Base-by-base conservation (phyloP, 2,113 vertebrate species). In the Malaclemys terrapin region DNA sequence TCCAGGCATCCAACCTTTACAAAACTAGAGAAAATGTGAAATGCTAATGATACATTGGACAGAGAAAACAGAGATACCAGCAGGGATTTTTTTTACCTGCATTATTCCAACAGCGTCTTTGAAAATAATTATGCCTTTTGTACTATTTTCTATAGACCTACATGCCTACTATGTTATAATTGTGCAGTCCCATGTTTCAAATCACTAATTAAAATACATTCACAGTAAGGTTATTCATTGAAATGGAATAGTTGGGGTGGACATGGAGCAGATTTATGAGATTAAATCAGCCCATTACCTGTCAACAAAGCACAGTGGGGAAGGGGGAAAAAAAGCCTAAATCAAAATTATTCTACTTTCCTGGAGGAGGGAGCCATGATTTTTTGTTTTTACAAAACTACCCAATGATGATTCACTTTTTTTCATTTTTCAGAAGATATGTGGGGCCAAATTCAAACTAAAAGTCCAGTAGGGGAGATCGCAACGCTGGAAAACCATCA, bases 171-270 rank as follows among this genome's bases (percentile, higher is more conserved):
- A 62, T 95, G 84, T 92, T 93, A 95, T 91, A 96, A 88, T 91
- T 95, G 87, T 84, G 91, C 80, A 88, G 82, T 93, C 90, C 94
- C 79, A 88, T 49, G 57, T 94, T 89, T 10, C 25, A 96, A 96
- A 94, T 97, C 87, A 96, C 94, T 96, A 97, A 97, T 97, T 97
- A 97, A 97, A 97, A 92, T 17, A 82, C 80, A 93, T 97, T 97
- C 92, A 86, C 82, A 94, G 93, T 88, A 96, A 84, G 57, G 25
- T 93, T 93, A 91, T 93, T 96, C 94, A 53, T 47, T 94, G 89
- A 89, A 93, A 85, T 94, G 75, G 85, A 95, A 79, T 89, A 94
- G 91, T 29, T 89, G 84, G 85, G 85, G 87, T 90, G 57, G 93
- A 93, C 56, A 42, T 6, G 65, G 83, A 91, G 53, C 25, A 75